Conservation (phyloP, 2,888 invertebrate genomes). For the Bombylius major region DNA sequence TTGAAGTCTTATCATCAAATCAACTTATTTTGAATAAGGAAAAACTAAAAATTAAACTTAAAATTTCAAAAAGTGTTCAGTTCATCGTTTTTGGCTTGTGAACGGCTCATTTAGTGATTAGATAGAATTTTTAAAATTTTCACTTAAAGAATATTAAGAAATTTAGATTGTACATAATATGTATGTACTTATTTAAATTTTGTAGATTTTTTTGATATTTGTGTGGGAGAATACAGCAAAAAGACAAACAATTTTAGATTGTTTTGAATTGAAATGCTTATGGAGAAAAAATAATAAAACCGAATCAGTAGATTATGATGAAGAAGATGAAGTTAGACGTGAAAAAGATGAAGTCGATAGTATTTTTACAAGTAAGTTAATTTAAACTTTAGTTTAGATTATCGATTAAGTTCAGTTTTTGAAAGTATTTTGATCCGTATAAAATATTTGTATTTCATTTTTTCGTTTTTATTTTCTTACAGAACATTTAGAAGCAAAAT, state of each 20-base stretch:
- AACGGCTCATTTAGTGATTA: no score
- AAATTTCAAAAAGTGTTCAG: no score
- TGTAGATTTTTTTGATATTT: slow-evolving; percentile 21
- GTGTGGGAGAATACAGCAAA: slow-evolving; percentile 24
- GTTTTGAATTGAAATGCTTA: slow-evolving; percentile 15
- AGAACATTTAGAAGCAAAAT: slow-evolving; percentile 14
- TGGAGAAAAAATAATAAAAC: slow-evolving; percentile 9
- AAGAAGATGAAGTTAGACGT: slow-evolving; percentile 16
- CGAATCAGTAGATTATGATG: slow-evolving; percentile 5
- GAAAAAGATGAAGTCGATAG: slow-evolving; percentile 18
- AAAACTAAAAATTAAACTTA: no score
- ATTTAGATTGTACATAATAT: no score
- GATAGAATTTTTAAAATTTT: no score
- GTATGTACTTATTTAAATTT: neutral
- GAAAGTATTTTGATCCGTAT: no score
- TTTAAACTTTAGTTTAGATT: neutral
- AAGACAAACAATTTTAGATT: slow-evolving; percentile 15
- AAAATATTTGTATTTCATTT: neutral
- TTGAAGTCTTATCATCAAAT: no score
- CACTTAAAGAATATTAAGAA: no score
- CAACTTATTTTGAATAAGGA: no score
- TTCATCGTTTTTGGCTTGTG: no score
- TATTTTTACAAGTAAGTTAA: slow-evolving; percentile 18
- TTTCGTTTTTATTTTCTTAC: neutral
- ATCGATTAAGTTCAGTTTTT: no score